Percentiles rank a stretch among this genome's conserved stretches.
phyloP scores from a whole-genome alignment of 2,797 vertebrate genomes.

The Argya squamiceps region DNA sequence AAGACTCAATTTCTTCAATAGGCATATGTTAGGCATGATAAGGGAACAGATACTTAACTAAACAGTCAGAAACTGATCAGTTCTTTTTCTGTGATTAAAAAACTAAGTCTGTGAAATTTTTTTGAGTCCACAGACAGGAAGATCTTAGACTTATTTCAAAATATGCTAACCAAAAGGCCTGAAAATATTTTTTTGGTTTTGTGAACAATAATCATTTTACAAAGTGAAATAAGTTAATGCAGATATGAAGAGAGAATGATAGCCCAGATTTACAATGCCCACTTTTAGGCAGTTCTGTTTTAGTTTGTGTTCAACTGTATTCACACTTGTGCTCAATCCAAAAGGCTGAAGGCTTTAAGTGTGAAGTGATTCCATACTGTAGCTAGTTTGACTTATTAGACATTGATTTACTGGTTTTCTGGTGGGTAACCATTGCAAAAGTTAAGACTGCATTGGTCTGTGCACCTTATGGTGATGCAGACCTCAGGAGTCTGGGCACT shows the following conservation, averaged over 20 bases:
- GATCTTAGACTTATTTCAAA: not conserved
- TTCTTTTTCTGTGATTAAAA: not conserved
- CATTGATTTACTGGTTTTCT: not conserved
- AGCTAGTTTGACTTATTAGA: not conserved
- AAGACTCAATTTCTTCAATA: not conserved
- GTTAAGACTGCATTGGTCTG: not conserved
- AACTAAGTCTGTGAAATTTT: not conserved
- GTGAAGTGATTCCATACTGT: not conserved
- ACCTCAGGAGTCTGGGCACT: accelerated
- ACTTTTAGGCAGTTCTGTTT: not conserved
- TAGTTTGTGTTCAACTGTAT: not conserved
- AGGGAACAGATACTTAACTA: not conserved
- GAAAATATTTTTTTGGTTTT: not conserved
- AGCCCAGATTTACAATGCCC: not conserved
- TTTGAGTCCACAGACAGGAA: not conserved
- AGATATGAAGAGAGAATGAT: not conserved
- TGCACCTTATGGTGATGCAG: accelerated
- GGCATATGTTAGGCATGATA: not conserved
- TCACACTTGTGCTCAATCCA: not conserved
- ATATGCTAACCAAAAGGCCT: not conserved
- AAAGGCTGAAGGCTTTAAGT: not conserved
- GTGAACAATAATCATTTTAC: not conserved
- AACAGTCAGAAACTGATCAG: not conserved
- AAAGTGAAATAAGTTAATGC: not conserved
- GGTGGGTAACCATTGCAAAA: not conserved